These are phyloP conservation scores for Dendroctonus ponderosae DNA, from an alignment of 1,140 invertebrate species.

Conservation along the genomic window DNA sequence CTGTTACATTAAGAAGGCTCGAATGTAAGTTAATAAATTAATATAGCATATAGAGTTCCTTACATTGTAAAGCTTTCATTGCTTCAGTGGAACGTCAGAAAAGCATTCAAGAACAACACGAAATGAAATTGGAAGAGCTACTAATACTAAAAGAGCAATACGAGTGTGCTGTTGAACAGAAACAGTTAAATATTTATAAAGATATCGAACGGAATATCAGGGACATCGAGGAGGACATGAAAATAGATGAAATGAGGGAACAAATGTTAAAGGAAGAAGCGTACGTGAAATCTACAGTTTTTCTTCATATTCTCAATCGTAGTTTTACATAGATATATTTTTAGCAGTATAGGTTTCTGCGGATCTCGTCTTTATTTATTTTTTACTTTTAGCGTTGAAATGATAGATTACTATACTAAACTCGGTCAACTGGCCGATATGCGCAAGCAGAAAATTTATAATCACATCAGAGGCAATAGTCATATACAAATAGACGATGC, in stretches of 20 bases:
- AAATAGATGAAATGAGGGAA: constrained; percentile 39
- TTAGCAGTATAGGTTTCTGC: not conserved
- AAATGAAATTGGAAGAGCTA: constrained; percentile 41
- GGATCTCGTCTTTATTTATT: not conserved
- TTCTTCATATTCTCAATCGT: not conserved
- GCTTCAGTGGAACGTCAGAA: constrained; percentile 43
- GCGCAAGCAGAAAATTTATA: constrained; percentile 36
- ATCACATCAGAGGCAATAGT: constrained; percentile 31
- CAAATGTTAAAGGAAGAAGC: constrained; percentile 44
- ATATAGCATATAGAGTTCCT: not conserved
- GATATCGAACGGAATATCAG: constrained; percentile 41
- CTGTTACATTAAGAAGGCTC: constrained; percentile 42
- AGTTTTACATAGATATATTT: not conserved
- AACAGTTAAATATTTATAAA: constrained; percentile 38
- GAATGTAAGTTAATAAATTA: constrained; percentile 39
- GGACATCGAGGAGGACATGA: constrained; percentile 36
- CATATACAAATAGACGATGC: constrained; percentile 26
- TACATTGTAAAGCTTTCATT: constrained; percentile 12
- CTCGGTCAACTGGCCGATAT: constrained; percentile 37
- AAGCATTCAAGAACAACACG: constrained; percentile 33
- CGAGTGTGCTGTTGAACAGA: constrained; percentile 40
- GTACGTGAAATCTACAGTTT: constrained; percentile 36
- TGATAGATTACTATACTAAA: constrained; percentile 45
- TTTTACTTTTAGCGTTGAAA: constrained; percentile 38
- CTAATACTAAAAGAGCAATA: constrained; percentile 43